phyloP scores from a whole-genome alignment of 1,140 invertebrate genomes.

The Drosophila kohkoa region DNA sequence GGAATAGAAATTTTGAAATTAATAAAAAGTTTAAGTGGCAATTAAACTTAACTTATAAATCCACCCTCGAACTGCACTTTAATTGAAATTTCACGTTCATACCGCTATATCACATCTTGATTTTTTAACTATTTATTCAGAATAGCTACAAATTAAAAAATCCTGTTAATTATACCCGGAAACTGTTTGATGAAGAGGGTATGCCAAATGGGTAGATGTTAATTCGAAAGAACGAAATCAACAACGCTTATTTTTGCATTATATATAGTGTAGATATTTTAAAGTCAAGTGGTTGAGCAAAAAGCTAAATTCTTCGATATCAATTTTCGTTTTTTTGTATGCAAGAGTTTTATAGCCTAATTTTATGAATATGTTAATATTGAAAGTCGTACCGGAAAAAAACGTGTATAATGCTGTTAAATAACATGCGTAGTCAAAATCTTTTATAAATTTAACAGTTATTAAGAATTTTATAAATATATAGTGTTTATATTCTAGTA shows the following conservation, averaged over 20 bases:
- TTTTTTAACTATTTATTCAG: background rate
- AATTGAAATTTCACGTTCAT: background rate
- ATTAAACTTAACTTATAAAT: background rate
- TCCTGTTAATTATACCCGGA: background rate
- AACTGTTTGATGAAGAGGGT: background rate
- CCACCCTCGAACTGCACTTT: background rate
- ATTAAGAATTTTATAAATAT: too few species aligned
- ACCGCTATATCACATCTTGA: background rate
- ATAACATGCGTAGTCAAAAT: background rate
- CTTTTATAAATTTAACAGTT: background rate
- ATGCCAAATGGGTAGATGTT: background rate
- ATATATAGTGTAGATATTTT: background rate
- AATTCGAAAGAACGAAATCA: background rate
- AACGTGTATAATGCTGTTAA: background rate
- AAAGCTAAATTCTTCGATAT: background rate
- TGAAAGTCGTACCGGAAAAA: background rate
- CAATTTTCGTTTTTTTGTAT: background rate
- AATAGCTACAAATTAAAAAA: slow-evolving; percentile 1
- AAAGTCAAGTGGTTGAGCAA: background rate
- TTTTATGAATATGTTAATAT: background rate
- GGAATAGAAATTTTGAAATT: background rate
- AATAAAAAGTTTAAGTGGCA: background rate
- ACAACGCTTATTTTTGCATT: background rate
- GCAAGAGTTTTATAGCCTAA: background rate
- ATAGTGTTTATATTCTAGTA: too few species aligned